Conservation (phyloP, 2,797 vertebrate genomes). For the Crenuchus spilurus region DNA sequence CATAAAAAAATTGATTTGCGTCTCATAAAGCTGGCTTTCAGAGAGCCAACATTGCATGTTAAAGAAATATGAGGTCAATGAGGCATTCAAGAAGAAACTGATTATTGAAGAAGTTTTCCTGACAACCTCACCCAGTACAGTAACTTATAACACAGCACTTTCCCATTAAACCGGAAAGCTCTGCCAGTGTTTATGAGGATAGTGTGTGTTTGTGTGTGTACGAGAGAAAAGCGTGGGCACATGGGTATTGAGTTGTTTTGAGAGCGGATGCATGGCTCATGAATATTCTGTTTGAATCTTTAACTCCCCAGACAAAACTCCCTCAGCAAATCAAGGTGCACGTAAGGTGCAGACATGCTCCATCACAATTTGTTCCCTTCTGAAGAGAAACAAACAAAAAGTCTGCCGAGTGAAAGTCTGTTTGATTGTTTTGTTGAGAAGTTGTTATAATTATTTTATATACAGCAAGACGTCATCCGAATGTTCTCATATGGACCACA, state of each 20-base stretch:
- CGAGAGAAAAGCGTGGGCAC: not conserved
- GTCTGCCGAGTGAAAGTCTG: not conserved
- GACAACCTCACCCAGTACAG: not conserved
- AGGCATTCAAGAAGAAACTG: slow-evolving; percentile 28
- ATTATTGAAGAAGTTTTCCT: slow-evolving; percentile 20
- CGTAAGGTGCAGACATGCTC: slow-evolving; percentile 25
- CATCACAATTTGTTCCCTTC: slow-evolving; percentile 27
- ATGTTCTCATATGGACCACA: not conserved
- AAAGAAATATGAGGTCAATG: slow-evolving; percentile 16
- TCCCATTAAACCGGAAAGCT: not conserved
- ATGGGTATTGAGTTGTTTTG: slow-evolving; percentile 39
- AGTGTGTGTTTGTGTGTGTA: slow-evolving; percentile 17
- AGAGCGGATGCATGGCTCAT: slow-evolving; percentile 39
- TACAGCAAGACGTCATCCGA: not conserved
- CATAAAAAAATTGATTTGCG: slow-evolving; percentile 17
- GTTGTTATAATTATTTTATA: slow-evolving; percentile 3
- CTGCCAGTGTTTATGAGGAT: not conserved
- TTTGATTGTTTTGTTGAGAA: slow-evolving; percentile 15
- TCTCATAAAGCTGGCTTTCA: slow-evolving; percentile 25
- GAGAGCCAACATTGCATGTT: slow-evolving; percentile 19
- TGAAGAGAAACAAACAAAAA: slow-evolving; percentile 14
- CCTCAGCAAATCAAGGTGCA: slow-evolving; percentile 22
- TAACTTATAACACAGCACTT: not conserved
- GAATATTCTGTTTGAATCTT: slow-evolving; percentile 49
- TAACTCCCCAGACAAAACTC: slow-evolving; percentile 31